Conservation (phyloP, 2,113 vertebrate genomes). For the Gymnobelideus leadbeateri region DNA sequence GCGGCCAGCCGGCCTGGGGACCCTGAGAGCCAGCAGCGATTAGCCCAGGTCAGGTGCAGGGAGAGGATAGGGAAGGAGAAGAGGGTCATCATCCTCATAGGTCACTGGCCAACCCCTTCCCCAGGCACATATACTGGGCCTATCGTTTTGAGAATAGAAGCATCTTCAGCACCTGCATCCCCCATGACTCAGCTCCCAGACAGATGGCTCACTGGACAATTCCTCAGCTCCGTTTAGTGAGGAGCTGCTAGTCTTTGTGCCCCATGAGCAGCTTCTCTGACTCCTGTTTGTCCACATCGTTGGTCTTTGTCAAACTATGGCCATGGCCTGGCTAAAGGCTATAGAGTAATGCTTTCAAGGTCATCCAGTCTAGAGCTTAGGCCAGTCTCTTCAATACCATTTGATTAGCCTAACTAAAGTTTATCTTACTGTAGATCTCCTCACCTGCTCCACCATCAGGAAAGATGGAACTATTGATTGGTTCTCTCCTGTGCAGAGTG, state of each 20-base stretch:
- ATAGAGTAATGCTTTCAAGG: neutral
- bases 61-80: neutral
- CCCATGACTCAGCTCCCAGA: neutral
- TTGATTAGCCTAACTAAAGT: neutral
- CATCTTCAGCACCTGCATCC: neutral
- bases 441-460: slow-evolving; percentile 12
- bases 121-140: neutral
- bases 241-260: neutral
- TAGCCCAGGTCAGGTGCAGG: slow-evolving; percentile 90
- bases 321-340: neutral
- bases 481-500: neutral
- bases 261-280: neutral
- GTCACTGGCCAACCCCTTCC: neutral
- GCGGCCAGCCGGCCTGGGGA: slow-evolving; percentile 93
- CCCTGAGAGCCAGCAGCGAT: slow-evolving; percentile 94
- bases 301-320: neutral
- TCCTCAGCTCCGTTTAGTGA: neutral
- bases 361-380: neutral
- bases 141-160: neutral
- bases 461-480: neutral
- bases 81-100: neutral
- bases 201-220: neutral
- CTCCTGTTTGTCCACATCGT: neutral
- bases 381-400: neutral
- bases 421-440: neutral